Evolutionary conservation across 2,113 vertebrate genomes (phyloP).

Genomic region (Thryonomys swinderianus): DNA sequence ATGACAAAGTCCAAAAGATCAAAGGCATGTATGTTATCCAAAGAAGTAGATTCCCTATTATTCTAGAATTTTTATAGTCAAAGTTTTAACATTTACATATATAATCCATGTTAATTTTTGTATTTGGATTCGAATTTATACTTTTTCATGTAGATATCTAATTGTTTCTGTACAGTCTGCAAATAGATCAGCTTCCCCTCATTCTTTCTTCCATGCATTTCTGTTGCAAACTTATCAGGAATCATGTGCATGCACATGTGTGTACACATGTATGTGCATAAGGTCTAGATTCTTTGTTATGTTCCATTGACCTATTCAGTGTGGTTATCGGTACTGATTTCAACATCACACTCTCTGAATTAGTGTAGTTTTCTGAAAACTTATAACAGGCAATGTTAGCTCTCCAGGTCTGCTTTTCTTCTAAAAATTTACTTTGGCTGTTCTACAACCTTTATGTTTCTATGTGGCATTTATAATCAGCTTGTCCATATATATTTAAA

Average conservation of each 20-base stretch:
- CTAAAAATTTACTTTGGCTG: not conserved
- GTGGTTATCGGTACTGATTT: not conserved
- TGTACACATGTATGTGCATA: not conserved
- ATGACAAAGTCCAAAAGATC: not conserved
- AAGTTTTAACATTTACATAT: not conserved
- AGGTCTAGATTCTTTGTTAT: not conserved
- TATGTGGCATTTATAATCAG: constrained; percentile 15
- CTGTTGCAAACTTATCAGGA: not conserved
- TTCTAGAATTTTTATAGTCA: not conserved
- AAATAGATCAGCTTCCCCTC: not conserved
- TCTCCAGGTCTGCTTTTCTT: not conserved
- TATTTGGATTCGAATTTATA: not conserved
- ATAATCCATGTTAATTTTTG: not conserved
- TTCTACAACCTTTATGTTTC: constrained; percentile 2
- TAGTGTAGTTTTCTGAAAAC: not conserved
- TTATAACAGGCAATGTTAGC: not conserved
- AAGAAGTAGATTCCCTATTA: not conserved
- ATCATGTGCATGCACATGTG: not conserved
- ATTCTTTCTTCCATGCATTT: not conserved
- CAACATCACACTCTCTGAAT: not conserved
- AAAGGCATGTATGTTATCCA: not conserved
- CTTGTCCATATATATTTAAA: not conserved
- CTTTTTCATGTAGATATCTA: not conserved
- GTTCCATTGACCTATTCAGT: not conserved
- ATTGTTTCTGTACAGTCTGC: not conserved